Percentiles rank a stretch among this genome's conserved stretches.
These are phyloP conservation scores for Ophion costatus DNA, from an alignment of 2,888 invertebrate species.

Conservation along the genomic window DNA sequence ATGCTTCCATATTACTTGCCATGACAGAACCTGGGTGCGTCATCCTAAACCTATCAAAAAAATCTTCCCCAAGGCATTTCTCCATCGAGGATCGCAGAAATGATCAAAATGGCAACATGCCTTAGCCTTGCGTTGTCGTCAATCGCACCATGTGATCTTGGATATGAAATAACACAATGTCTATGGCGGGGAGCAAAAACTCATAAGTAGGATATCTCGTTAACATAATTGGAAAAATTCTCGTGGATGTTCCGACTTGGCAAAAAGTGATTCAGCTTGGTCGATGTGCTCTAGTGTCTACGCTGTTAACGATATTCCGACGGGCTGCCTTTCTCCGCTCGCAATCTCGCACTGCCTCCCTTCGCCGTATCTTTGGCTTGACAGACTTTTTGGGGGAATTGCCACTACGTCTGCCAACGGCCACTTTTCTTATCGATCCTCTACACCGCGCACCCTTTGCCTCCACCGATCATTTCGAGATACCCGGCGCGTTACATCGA, in stretches of 20 bases:
- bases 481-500: not conserved
- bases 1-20: no score
- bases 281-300: constrained; percentile 1
- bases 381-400: constrained; percentile 50
- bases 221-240: not conserved
- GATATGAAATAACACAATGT: not conserved
- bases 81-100: no score
- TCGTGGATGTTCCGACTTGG: not conserved
- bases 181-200: not conserved
- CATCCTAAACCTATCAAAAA: no score
- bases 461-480: constrained; percentile 29
- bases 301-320: constrained; percentile 4
- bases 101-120: no score
- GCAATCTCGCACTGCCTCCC: not conserved
- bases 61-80: no score
- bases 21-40: no score
- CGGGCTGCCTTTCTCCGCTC: not conserved
- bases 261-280: not conserved
- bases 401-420: constrained; percentile 60
- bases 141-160: no score
- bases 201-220: not conserved
- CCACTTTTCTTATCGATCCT: constrained; percentile 54
- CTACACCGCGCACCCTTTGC: not conserved
- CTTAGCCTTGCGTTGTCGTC: no score
- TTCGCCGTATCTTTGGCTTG: constrained; percentile 20